These are phyloP conservation scores for Ptychodera flava DNA, from an alignment of 35 echinoderm and acorn worm genomes.

Conservation along the genomic window DNA sequence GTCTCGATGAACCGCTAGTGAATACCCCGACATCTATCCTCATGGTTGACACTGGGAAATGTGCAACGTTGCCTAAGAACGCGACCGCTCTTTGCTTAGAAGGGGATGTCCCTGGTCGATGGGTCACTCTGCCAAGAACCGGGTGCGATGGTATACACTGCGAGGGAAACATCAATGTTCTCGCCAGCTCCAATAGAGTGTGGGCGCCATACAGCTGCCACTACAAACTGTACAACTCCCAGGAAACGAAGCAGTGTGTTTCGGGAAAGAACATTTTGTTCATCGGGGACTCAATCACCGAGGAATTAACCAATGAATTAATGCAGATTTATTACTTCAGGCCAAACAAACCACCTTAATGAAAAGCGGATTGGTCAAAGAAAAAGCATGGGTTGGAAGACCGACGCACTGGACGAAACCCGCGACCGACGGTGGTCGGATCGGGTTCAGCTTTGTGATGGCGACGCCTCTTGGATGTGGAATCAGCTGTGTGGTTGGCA, in stretches of 20 bases:
- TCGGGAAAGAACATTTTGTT: not conserved
- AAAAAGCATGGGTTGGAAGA: not conserved
- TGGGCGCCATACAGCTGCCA: not conserved
- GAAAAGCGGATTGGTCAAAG: not conserved
- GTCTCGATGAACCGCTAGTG: not conserved
- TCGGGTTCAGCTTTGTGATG: not conserved
- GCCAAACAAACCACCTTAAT: not conserved
- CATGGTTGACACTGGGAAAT: not conserved
- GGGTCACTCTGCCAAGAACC: not conserved
- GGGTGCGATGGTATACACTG: not conserved
- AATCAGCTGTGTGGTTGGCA: not conserved
- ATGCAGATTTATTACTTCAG: not conserved
- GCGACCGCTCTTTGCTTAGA: not conserved
- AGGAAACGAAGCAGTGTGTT: not conserved
- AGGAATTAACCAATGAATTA: not conserved
- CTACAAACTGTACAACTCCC: not conserved
- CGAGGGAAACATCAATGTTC: not conserved
- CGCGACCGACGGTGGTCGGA: not conserved
- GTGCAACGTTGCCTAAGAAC: not conserved
- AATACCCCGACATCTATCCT: not conserved
- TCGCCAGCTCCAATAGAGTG: not conserved
- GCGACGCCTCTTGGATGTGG: not conserved
- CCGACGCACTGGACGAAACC: not conserved
- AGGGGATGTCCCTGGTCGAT: not conserved
- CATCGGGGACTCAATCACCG: not conserved